phyloP scores from a whole-genome alignment of 2,797 vertebrate genomes.

The Schizothorax lantsangensis region DNA sequence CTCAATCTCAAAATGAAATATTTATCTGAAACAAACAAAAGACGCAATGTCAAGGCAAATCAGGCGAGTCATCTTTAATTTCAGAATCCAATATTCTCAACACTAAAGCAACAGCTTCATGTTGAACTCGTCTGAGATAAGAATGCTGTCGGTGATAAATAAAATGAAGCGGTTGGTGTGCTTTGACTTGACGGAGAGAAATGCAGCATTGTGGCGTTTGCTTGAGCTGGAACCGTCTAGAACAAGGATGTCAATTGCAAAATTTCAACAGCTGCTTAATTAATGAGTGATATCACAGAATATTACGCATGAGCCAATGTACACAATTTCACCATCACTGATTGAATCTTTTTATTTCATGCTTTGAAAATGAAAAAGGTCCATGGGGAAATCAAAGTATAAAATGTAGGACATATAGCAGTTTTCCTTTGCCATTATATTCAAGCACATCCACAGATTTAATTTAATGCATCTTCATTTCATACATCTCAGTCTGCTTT shows the following conservation, averaged over 20 bases:
- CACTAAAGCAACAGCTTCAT: conserved; percentile 6
- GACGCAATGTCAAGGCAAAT: conserved; percentile 42
- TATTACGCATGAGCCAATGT: neutral
- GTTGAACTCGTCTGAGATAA: conserved; percentile 35
- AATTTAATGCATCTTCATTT: neutral
- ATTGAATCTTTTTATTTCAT: neutral
- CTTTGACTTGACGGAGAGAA: conserved; percentile 14
- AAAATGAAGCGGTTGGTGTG: conserved; percentile 25
- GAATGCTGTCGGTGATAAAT: conserved; percentile 21
- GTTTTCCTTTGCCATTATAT: neutral
- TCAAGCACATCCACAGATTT: neutral
- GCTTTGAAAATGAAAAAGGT: conserved; percentile 5
- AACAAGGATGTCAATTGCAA: neutral
- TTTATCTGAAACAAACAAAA: conserved; percentile 43
- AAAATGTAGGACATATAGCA: neutral
- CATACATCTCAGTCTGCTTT: neutral
- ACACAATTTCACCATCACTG: neutral
- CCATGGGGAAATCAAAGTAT: neutral
- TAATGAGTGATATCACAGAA: neutral
- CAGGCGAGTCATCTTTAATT: conserved; percentile 44
- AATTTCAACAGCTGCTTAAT: neutral
- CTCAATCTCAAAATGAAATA: conserved; percentile 33
- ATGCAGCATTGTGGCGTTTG: neutral
- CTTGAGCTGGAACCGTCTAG: neutral
- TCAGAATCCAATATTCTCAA: conserved; percentile 42